Evolutionary conservation across 2,797 vertebrate species (phyloP).

Genomic region (Esox lucius): DNA sequence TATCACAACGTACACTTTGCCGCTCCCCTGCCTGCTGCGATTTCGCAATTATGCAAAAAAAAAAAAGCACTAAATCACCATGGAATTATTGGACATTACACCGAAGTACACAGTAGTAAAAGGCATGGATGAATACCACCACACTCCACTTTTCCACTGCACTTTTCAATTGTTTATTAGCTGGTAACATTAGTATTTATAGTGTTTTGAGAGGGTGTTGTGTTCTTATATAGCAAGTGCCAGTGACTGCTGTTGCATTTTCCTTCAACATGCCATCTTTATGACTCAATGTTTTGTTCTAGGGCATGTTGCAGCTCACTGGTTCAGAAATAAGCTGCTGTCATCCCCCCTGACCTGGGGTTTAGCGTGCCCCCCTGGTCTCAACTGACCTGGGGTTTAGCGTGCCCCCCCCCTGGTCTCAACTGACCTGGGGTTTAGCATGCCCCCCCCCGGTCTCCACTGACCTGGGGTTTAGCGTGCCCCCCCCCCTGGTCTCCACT

Average conservation of each 20-base stretch:
- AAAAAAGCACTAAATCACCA: no score
- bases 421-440: not conserved
- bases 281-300: not conserved
- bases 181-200: not conserved
- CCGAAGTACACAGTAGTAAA: not conserved
- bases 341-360: not conserved
- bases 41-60: no score
- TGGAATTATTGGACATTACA: not conserved
- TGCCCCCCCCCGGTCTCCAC: not conserved
- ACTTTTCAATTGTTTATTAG: not conserved
- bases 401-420: not conserved
- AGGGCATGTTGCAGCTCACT: not conserved
- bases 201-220: not conserved
- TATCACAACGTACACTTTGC: no score
- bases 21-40: no score
- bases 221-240: not conserved
- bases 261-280: not conserved
- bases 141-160: not conserved
- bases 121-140: slow-evolving; percentile 3
- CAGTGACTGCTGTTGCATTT: not conserved
- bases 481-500: not conserved
- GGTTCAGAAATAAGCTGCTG: not conserved
- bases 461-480: not conserved
- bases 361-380: not conserved
- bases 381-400: not conserved